These are phyloP conservation scores for Poecilia latipinna DNA, from an alignment of 2,113 vertebrate species.

Conservation along the genomic window DNA sequence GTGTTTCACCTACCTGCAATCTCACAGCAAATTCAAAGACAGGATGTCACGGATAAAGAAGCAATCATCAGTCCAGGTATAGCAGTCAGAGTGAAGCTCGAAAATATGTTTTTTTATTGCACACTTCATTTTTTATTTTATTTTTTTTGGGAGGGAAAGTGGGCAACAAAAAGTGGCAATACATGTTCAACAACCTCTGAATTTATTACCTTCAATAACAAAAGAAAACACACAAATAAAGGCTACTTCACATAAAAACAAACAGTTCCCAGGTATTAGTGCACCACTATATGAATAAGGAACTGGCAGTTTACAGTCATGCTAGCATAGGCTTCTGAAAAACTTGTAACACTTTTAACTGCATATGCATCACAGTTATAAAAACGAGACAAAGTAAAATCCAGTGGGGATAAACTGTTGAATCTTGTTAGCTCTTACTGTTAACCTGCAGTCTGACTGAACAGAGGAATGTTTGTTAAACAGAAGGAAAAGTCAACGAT, in stretches of 20 bases:
- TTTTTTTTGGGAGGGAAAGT: constrained; percentile 56
- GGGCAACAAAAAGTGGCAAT: constrained; percentile 75
- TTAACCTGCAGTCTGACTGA: constrained; percentile 68
- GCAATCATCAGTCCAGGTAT: constrained; percentile 65
- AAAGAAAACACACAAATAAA: constrained; percentile 71
- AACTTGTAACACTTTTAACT: constrained; percentile 38
- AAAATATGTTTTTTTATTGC: constrained; percentile 82
- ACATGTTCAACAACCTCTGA: constrained; percentile 70
- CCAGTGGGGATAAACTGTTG: constrained; percentile 52
- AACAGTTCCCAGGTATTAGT: constrained; percentile 69
- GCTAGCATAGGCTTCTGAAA: constrained; percentile 45
- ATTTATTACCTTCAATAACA: constrained; percentile 45
- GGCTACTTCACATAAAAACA: constrained; percentile 70
- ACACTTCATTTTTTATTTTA: constrained; percentile 68
- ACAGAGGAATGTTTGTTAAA: constrained; percentile 80
- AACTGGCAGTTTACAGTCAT: constrained; percentile 59
- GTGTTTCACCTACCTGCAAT: constrained; percentile 56
- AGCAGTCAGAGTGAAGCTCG: constrained; percentile 65
- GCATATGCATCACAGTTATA: constrained; percentile 54
- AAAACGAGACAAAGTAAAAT: constrained; percentile 38
- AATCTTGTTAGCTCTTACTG: constrained; percentile 63
- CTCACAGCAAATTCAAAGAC: constrained; percentile 39
- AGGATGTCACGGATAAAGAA: constrained; percentile 41
- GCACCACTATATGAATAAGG: constrained; percentile 65
- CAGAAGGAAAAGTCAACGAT: constrained; percentile 57